Evolutionary conservation across 2,888 invertebrate genomes (phyloP).

Genomic region (Pristionchus entomophagus): DNA sequence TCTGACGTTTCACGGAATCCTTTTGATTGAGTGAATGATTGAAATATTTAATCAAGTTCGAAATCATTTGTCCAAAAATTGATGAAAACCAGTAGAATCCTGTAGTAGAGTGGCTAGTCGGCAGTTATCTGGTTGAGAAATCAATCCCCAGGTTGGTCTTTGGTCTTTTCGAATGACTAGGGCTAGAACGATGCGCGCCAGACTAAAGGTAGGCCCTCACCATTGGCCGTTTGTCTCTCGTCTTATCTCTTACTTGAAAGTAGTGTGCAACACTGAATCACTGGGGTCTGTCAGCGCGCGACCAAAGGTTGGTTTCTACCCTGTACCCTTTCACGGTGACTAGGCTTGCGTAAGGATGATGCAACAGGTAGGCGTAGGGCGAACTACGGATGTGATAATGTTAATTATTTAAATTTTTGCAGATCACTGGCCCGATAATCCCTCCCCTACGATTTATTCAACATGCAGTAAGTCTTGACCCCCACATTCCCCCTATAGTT

Average conservation of each 20-base stretch:
- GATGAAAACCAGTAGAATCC: neutral
- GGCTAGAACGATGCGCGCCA: neutral
- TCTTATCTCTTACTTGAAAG: neutral
- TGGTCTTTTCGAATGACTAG: slow-evolving; percentile 23
- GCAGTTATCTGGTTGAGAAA: neutral
- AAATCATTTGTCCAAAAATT: neutral
- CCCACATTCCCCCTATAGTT: slow-evolving; percentile 25
- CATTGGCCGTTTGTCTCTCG: neutral
- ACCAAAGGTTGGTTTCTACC: slow-evolving; percentile 34
- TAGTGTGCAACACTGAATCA: neutral
- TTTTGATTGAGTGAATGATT: neutral
- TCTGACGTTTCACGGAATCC: neutral
- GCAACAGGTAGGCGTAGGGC: slow-evolving; percentile 20
- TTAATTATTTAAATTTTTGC: neutral
- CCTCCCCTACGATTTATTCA: neutral
- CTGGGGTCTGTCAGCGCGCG: neutral
- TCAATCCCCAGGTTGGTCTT: neutral
- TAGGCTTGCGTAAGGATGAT: neutral
- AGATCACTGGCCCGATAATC: slow-evolving; percentile 31
- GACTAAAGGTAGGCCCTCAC: slow-evolving; percentile 7
- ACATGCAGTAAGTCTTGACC: slow-evolving; percentile 13
- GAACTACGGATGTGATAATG: neutral
- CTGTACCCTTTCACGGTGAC: neutral
- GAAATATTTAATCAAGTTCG: neutral
- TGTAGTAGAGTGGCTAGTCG: slow-evolving; percentile 11